Percentiles rank a stretch among this genome's conserved stretches.
Conservation (phyloP, 2,797 vertebrate species). For the Pseudocheirus occidentalis region DNA sequence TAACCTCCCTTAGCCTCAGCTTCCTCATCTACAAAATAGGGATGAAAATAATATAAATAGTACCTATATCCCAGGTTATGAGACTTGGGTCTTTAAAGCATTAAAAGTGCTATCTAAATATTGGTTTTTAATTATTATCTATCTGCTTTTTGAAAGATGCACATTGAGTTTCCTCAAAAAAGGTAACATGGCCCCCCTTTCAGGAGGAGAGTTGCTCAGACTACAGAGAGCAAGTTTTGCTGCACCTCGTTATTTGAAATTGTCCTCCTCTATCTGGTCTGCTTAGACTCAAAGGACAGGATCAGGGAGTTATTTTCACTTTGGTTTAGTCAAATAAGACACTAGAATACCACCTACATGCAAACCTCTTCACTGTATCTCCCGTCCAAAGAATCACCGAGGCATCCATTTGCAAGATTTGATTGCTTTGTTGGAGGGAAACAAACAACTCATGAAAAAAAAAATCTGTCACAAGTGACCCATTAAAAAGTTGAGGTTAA, state of each 20-base stretch:
- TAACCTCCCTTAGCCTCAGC: fast-evolving
- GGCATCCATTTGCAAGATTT: not conserved
- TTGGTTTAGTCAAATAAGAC: not conserved
- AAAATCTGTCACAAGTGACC: not conserved
- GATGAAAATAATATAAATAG: not conserved
- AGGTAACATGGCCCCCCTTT: not conserved
- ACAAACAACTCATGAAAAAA: not conserved
- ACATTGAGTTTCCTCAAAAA: not conserved
- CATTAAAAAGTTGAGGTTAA: not conserved
- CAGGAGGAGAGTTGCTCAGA: not conserved
- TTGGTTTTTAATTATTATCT: not conserved
- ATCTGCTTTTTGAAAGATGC: not conserved
- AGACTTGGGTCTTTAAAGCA: not conserved
- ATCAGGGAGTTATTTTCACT: not conserved
- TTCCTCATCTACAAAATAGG: not conserved
- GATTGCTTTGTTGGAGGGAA: not conserved
- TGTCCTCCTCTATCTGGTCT: not conserved
- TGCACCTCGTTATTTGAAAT: not conserved
- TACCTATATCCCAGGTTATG: not conserved
- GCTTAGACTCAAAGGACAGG: not conserved
- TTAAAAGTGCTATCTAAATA: not conserved
- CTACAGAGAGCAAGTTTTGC: not conserved
- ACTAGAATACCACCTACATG: not conserved
- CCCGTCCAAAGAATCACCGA: not conserved
- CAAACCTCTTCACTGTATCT: not conserved